Conservation (phyloP, 2,797 vertebrate species). For the Orestias chungarensis region DNA sequence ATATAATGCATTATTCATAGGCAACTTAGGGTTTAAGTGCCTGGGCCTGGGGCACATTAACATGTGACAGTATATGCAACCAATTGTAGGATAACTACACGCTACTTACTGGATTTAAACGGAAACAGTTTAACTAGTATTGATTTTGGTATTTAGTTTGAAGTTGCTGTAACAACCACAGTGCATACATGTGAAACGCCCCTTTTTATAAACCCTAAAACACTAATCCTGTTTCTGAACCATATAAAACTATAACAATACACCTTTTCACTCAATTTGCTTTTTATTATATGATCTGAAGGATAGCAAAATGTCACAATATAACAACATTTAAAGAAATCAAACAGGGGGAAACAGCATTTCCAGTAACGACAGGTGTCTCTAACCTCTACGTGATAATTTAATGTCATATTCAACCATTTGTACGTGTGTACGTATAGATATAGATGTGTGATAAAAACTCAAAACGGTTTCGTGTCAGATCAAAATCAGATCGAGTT, state of each 20-base stretch:
- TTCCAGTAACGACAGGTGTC: not conserved
- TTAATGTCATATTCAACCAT: not conserved
- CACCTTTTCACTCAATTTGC: not conserved
- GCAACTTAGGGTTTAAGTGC: too few species aligned
- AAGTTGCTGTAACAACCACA: too few species aligned
- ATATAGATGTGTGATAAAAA: not conserved
- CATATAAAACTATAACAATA: not conserved
- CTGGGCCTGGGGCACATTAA: too few species aligned
- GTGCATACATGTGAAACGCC: too few species aligned
- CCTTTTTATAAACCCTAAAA: too few species aligned
- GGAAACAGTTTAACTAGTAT: too few species aligned
- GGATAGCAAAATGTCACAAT: not conserved
- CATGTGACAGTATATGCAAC: too few species aligned
- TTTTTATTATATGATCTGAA: not conserved
- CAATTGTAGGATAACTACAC: too few species aligned
- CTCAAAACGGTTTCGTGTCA: not conserved
- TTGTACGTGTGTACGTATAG: not conserved
- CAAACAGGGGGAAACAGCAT: not conserved
- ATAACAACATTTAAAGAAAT: not conserved
- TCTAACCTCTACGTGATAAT: not conserved
- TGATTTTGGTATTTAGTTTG: too few species aligned
- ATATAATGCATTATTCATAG: too few species aligned
- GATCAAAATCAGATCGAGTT: not conserved
- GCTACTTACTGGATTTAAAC: too few species aligned
- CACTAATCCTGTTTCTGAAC: not conserved